Evolutionary conservation across 2,113 vertebrate genomes (phyloP).

Genomic region (Columba janthina): DNA sequence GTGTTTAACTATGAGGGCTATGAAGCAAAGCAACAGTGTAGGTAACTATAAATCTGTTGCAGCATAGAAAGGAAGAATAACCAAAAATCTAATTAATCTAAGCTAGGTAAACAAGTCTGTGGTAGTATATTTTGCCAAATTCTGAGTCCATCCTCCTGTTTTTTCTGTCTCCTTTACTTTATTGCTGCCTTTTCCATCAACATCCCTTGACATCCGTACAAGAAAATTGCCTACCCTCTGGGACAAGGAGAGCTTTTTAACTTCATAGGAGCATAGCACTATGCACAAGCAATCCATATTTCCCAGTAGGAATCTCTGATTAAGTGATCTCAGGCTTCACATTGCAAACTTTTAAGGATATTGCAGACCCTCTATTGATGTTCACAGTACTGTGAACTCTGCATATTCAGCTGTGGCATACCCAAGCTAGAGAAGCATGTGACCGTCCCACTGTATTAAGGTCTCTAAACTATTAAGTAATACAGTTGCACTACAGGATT

Average conservation of each 20-base stretch:
- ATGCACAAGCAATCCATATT: background rate
- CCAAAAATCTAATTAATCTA: background rate
- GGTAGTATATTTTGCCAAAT: background rate
- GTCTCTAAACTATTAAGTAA: background rate
- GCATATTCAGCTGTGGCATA: background rate
- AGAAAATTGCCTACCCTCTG: background rate
- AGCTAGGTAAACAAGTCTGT: background rate
- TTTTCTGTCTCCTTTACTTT: background rate
- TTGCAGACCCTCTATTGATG: background rate
- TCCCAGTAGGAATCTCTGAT: background rate
- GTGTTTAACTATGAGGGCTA: background rate
- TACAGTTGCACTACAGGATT: background rate
- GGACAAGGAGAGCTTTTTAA: background rate
- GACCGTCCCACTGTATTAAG: background rate
- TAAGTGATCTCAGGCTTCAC: background rate
- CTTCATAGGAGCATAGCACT: background rate
- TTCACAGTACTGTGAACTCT: background rate
- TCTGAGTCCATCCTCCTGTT: background rate
- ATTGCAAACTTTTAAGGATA: background rate
- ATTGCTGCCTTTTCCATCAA: background rate
- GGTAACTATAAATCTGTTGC: background rate
- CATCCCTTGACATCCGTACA: background rate
- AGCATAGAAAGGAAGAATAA: background rate
- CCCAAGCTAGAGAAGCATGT: background rate
- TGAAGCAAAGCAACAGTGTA: background rate